A percentile compares a stretch with the other conserved stretches of the same genome.
These are phyloP conservation scores for Urosaurus nigricauda DNA, from an alignment of 2,797 vertebrate species.

Conservation along the genomic window DNA sequence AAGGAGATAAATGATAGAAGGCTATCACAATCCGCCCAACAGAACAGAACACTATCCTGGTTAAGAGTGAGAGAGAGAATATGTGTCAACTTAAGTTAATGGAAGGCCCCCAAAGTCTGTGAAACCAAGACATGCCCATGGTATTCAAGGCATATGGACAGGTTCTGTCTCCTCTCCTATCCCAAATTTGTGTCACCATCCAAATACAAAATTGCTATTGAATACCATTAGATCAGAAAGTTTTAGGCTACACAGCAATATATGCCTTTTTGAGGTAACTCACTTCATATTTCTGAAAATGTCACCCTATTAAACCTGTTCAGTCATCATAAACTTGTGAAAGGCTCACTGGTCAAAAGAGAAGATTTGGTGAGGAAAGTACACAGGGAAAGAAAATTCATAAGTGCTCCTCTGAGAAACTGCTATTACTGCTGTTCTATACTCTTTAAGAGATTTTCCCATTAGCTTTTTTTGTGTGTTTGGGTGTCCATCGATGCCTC, in stretches of 20 bases:
- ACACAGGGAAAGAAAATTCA: background rate
- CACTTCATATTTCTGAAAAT: background rate
- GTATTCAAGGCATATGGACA: background rate
- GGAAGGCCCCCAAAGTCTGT: background rate
- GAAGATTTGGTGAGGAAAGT: background rate
- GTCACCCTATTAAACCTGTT: no score
- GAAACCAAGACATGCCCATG: background rate
- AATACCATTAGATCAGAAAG: background rate
- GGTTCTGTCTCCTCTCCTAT: background rate
- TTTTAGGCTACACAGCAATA: background rate
- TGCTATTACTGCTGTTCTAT: background rate
- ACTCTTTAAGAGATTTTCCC: no score
- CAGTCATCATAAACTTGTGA: background rate
- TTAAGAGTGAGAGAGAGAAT: background rate
- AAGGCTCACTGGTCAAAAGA: background rate
- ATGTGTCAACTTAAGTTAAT: background rate
- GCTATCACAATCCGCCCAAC: background rate
- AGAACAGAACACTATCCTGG: accelerated
- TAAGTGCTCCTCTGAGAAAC: background rate
- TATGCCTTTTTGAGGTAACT: background rate
- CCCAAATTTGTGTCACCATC: background rate
- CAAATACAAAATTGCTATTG: accelerated
- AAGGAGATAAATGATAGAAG: accelerated
- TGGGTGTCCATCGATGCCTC: no score
- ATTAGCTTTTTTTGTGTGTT: no score